These are phyloP conservation scores for Hystrix cristata DNA, from an alignment of 2,113 vertebrate species.

Conservation along the genomic window DNA sequence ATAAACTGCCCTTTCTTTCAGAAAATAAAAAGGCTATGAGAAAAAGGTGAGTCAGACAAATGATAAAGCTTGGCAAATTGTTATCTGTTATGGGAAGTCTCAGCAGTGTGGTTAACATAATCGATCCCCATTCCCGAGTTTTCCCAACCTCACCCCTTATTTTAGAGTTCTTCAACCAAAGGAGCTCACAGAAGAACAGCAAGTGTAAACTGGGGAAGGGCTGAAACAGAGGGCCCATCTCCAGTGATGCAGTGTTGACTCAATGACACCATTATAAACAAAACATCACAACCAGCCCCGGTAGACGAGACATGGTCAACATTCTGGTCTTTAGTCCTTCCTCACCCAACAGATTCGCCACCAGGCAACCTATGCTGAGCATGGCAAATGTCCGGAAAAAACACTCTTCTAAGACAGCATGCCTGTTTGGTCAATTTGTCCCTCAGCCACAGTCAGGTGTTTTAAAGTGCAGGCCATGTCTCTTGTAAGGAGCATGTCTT, in stretches of 20 bases:
- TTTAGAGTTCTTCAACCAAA: not conserved
- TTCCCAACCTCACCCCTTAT: not conserved
- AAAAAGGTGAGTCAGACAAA: not conserved
- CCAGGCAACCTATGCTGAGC: not conserved
- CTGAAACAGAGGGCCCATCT: not conserved
- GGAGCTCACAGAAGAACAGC: not conserved
- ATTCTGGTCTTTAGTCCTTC: not conserved
- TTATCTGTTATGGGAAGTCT: not conserved
- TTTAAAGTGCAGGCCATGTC: not conserved
- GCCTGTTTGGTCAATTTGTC: not conserved
- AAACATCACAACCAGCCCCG: not conserved
- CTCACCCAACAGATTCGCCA: not conserved
- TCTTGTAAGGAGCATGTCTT: not conserved
- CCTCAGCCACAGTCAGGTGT: not conserved
- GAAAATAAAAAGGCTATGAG: not conserved
- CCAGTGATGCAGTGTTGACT: not conserved
- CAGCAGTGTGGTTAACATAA: constrained; percentile 1
- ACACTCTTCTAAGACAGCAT: not conserved
- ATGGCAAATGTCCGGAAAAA: not conserved
- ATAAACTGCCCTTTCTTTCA: not conserved
- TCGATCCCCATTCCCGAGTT: not conserved
- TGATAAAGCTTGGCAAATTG: not conserved
- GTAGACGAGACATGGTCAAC: not conserved
- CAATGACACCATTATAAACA: not conserved
- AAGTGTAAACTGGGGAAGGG: not conserved